Evolutionary conservation across 2,888 invertebrate species (phyloP).

Genomic region (Aspidiotus rigidus): DNA sequence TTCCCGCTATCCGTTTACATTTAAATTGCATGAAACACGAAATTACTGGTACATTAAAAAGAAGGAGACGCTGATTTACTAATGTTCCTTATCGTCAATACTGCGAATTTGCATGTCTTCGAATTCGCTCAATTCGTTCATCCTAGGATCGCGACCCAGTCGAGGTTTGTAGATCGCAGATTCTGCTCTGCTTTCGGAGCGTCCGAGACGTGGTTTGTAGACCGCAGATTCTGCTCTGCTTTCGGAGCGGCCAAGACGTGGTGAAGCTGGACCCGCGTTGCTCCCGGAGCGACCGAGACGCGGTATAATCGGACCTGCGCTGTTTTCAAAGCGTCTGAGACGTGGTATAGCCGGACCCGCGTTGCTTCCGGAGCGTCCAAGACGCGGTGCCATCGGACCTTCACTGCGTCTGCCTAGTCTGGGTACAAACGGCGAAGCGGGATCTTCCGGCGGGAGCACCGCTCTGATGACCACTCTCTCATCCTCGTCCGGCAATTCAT

Average conservation of each 20-base stretch:
- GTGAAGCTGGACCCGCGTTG: slow-evolving; percentile 18
- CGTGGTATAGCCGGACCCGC: slow-evolving; percentile 26
- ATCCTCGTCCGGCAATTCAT: slow-evolving; percentile 31
- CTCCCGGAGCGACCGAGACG: slow-evolving; percentile 23
- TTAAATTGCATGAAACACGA: too few relatives aligned
- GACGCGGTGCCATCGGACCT: slow-evolving; percentile 24
- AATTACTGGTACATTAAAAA: too few relatives aligned
- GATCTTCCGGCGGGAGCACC: too few relatives aligned
- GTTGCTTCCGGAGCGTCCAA: slow-evolving; percentile 23
- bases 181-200: slow-evolving; percentile 21
- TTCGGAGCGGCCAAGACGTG: slow-evolving; percentile 24
- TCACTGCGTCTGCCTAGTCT: slow-evolving; percentile 37
- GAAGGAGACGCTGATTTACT: background rate
- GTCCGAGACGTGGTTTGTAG: slow-evolving; percentile 31
- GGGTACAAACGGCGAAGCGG: slow-evolving; percentile 40
- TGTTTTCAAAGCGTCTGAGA: slow-evolving; percentile 18
- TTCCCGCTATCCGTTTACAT: too few relatives aligned
- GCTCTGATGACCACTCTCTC: slow-evolving; percentile 14
- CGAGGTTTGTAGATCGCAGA: slow-evolving; percentile 28
- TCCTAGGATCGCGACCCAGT: slow-evolving; percentile 25
- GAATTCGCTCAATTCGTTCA: slow-evolving; percentile 28
- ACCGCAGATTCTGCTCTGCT: slow-evolving; percentile 21
- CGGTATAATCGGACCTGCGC: slow-evolving; percentile 20
- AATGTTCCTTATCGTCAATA: slow-evolving; percentile 21
- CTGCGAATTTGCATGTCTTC: slow-evolving; percentile 1